These are phyloP conservation scores for Alosa sapidissima DNA, from an alignment of 2,797 vertebrate species.

Conservation along the genomic window DNA sequence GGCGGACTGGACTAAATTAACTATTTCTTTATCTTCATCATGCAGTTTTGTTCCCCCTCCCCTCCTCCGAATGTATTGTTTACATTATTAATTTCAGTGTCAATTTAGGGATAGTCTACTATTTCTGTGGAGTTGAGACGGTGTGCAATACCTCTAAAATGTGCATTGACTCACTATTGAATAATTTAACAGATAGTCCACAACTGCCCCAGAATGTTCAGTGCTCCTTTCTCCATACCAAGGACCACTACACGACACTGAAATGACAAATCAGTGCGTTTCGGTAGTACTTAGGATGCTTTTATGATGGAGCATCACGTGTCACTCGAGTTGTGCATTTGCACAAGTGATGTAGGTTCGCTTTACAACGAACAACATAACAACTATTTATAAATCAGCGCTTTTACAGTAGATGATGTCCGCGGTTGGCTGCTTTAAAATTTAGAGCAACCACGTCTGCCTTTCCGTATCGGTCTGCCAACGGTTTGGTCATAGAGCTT, in stretches of 20 bases:
- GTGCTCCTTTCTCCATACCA: background rate
- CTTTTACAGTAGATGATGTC: background rate
- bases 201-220: background rate
- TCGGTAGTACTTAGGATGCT: background rate
- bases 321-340: background rate
- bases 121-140: background rate
- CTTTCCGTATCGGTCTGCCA: background rate
- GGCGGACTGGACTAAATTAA: background rate
- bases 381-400: background rate
- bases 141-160: constrained; percentile 2
- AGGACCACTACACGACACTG: background rate
- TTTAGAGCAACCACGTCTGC: background rate
- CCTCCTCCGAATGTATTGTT: background rate
- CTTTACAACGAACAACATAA: background rate
- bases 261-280: background rate
- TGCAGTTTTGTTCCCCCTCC: background rate
- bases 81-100: background rate
- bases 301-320: background rate
- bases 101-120: background rate
- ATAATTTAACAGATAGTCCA: background rate
- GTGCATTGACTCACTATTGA: background rate
- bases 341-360: background rate
- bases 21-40: background rate
- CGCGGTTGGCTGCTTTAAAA: background rate
- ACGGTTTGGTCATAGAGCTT: background rate